phyloP scores from a whole-genome alignment of 2,888 invertebrate species.

The Dascillus cervinus region DNA sequence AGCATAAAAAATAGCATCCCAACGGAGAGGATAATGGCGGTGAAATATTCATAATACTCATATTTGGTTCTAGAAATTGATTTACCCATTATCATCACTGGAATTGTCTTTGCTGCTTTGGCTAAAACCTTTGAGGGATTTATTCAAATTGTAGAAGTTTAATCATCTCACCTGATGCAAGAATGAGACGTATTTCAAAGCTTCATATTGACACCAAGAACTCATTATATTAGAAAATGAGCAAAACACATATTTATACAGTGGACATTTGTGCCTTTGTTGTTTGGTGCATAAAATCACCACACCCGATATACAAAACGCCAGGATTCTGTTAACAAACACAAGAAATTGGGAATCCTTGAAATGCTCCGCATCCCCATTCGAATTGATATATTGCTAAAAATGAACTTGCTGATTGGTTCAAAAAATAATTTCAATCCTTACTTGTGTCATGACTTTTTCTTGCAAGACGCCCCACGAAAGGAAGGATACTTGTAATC shows the following conservation, averaged over 20 bases:
- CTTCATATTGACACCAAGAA: constrained; percentile 99
- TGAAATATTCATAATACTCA: constrained; percentile 84
- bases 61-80: constrained; percentile 81
- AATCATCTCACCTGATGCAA: constrained; percentile 74
- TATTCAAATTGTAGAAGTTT: background rate
- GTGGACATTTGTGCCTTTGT: constrained; percentile 70
- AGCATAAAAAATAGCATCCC: constrained; percentile 93
- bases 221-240: constrained; percentile 96
- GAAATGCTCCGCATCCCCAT: constrained; percentile 63
- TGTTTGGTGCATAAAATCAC: constrained; percentile 56
- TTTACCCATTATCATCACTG: constrained; percentile 98
- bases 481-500: constrained; percentile 84
- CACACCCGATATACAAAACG: constrained; percentile 63
- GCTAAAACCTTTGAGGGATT: constrained; percentile 62
- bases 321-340: constrained; percentile 87
- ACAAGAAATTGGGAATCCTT: constrained; percentile 95
- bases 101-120: constrained; percentile 97
- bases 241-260: constrained; percentile 92
- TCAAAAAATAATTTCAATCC: background rate
- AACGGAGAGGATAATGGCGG: constrained; percentile 79
- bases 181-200: constrained; percentile 95
- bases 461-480: constrained; percentile 97
- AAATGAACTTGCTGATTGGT: constrained; percentile 3
- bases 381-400: constrained; percentile 51
- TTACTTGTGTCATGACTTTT: constrained; percentile 90